Conservation (phyloP, 2,888 invertebrate species). For the Aspidiotus rigidus region DNA sequence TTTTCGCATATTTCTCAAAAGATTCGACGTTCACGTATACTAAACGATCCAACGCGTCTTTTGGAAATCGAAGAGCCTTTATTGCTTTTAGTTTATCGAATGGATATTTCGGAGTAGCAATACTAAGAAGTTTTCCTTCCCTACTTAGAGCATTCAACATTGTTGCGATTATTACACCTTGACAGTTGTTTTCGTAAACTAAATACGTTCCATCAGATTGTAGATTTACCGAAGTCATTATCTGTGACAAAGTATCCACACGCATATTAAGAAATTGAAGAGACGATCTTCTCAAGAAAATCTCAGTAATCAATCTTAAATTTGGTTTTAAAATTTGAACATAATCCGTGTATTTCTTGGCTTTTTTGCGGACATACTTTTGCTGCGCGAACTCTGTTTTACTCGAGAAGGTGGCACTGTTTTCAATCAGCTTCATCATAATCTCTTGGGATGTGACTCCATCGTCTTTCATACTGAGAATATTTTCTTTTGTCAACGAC, state of each 20-base stretch:
- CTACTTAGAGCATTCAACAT: conserved; percentile 67
- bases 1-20: background rate
- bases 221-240: conserved; percentile 72
- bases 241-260: conserved; percentile 79
- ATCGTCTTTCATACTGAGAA: conserved; percentile 64
- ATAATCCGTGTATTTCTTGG: conserved; percentile 82
- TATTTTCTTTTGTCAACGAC: conserved; percentile 70
- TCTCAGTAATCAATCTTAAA: conserved; percentile 69
- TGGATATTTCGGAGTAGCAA: conserved; percentile 72
- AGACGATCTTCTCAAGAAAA: conserved; percentile 47
- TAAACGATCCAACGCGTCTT: conserved; percentile 53
- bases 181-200: conserved; percentile 79
- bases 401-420: conserved; percentile 78
- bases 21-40: background rate
- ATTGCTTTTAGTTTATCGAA: conserved; percentile 59
- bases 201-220: conserved; percentile 59
- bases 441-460: conserved; percentile 72
- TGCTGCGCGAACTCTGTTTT: conserved; percentile 90
- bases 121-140: conserved; percentile 58
- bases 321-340: conserved; percentile 71
- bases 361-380: conserved; percentile 91
- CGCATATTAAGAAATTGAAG: conserved; percentile 48
- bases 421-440: conserved; percentile 75
- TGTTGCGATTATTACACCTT: conserved; percentile 73
- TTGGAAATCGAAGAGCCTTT: conserved; percentile 67